These are phyloP conservation scores for Orientallactaga sibirica DNA, from an alignment of 2,797 vertebrate genomes.

Conservation along the genomic window DNA sequence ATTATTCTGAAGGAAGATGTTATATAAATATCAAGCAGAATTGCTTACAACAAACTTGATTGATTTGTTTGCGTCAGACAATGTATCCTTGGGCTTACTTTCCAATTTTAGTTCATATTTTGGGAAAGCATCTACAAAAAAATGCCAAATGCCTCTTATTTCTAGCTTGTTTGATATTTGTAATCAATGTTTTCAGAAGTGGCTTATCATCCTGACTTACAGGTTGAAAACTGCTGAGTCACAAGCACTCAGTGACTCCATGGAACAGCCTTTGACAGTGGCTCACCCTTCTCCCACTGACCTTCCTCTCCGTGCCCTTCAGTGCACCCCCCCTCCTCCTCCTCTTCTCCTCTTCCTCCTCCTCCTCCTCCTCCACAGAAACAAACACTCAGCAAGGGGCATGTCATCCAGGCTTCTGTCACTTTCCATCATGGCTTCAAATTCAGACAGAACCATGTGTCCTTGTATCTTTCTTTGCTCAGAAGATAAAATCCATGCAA, in stretches of 20 bases:
- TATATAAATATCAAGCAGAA: background rate
- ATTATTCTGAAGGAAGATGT: background rate
- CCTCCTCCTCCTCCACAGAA: too few relatives aligned
- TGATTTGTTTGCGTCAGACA: slow-evolving; percentile 35
- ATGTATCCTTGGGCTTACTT: slow-evolving; percentile 23
- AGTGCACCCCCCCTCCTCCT: too few relatives aligned
- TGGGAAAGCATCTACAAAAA: background rate
- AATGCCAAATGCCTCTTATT: background rate
- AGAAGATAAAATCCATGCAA: background rate
- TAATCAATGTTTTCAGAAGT: background rate
- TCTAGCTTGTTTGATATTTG: background rate
- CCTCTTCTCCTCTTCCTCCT: too few relatives aligned
- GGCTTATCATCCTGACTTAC: background rate
- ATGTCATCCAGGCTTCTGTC: background rate
- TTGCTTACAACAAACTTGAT: slow-evolving; percentile 21
- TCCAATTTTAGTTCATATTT: background rate
- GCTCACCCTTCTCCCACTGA: background rate
- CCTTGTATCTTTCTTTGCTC: background rate
- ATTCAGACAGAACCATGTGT: background rate
- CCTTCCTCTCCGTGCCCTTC: background rate
- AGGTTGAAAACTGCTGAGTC: background rate
- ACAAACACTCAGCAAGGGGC: background rate
- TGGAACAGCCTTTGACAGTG: background rate
- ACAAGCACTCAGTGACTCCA: background rate
- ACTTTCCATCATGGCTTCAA: background rate